Percentiles rank a stretch among this genome's conserved stretches.
phyloP scores from a whole-genome alignment of 2,113 vertebrate species.

The Charadrius vociferus region DNA sequence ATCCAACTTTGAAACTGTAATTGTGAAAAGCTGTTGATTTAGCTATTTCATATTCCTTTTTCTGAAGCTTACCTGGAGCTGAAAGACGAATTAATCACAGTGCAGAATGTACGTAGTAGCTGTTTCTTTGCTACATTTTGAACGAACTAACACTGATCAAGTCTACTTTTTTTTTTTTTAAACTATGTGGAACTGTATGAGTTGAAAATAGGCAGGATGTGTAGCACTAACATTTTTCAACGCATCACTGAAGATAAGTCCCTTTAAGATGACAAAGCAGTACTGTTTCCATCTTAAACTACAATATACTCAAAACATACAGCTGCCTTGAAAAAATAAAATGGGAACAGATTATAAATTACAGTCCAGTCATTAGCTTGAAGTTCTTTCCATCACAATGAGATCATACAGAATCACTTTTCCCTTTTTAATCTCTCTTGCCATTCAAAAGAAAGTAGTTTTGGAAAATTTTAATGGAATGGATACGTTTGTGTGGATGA shows the following conservation, averaged over 20 bases:
- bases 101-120: not conserved
- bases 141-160: not conserved
- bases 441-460: not conserved
- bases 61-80: not conserved
- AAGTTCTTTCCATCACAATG: not conserved
- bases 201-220: not conserved
- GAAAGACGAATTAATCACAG: constrained; percentile 15
- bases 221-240: not conserved
- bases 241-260: not conserved
- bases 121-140: not conserved
- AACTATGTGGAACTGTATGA: not conserved
- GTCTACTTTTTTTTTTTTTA: not conserved
- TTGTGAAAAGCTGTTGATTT: not conserved
- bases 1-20: not conserved
- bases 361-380: not conserved
- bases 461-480: constrained; percentile 32
- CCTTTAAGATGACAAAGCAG: not conserved
- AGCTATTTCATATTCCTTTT: constrained; percentile 37
- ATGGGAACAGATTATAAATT: not conserved
- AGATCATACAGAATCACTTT: not conserved
- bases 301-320: not conserved
- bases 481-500: constrained; percentile 21
- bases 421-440: not conserved
- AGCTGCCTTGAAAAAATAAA: not conserved
- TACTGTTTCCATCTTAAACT: not conserved